A percentile compares a stretch with the other conserved stretches of the same genome.
Evolutionary conservation across 2,797 vertebrate species (phyloP).

Genomic region (Lacerta bilineata): DNA sequence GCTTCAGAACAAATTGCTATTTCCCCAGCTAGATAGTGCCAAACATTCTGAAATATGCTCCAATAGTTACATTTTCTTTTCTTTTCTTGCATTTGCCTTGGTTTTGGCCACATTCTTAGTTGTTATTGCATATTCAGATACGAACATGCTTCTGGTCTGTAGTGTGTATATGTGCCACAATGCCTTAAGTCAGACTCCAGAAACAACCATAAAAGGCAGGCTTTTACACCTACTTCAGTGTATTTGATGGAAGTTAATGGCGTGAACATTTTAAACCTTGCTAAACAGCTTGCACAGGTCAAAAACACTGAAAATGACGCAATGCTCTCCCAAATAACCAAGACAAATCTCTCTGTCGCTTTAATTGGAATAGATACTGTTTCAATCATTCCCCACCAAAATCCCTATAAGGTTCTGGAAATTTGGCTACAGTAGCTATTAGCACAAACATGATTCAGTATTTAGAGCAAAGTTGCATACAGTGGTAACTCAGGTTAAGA

Average conservation of each 20-base stretch:
- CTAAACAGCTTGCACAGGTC: conserved; percentile 37
- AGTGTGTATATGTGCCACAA: conserved; percentile 25
- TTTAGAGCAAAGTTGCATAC: conserved; percentile 44
- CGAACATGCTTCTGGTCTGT: neutral
- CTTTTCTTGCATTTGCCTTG: neutral
- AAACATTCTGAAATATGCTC: neutral
- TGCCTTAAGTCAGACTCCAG: conserved; percentile 37
- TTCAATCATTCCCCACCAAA: conserved; percentile 41
- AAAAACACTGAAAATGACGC: conserved; percentile 57
- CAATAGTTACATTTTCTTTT: neutral
- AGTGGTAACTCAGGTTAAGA: no score
- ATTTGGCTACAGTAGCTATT: conserved; percentile 58
- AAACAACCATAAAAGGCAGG: conserved; percentile 33
- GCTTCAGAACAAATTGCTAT: neutral
- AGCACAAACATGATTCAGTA: conserved; percentile 47
- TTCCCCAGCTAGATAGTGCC: neutral
- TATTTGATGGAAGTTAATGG: conserved; percentile 34
- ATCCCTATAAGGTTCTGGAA: conserved; percentile 69
- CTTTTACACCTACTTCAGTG: conserved; percentile 34
- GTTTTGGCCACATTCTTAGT: neutral
- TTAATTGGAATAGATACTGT: neutral
- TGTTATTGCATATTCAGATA: neutral
- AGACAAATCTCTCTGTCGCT: neutral
- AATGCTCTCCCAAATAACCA: conserved; percentile 10
- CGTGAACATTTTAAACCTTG: neutral